Conservation (phyloP, 2,113 vertebrate genomes). For the Coptodon rendalli region DNA sequence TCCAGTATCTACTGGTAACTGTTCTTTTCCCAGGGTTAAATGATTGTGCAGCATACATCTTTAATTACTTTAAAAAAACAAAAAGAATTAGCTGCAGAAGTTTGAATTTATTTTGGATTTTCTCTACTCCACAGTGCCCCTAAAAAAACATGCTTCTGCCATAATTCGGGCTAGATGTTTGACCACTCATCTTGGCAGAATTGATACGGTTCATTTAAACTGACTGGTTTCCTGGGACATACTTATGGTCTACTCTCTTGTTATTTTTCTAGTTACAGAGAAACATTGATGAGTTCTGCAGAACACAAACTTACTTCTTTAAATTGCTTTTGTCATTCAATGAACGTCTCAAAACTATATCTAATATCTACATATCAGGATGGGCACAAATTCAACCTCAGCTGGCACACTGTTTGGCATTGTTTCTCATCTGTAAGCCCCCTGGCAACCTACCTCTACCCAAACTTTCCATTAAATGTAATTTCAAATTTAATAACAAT, state of each 20-base stretch:
- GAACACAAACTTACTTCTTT: background rate
- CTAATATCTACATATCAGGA: background rate
- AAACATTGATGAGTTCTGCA: background rate
- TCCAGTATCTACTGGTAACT: background rate
- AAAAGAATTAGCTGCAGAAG: background rate
- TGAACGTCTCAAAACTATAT: background rate
- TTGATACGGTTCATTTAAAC: background rate
- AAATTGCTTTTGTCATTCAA: background rate
- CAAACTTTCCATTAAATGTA: background rate
- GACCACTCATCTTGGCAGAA: background rate
- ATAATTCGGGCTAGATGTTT: background rate
- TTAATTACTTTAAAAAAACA: background rate
- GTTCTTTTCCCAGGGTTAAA: background rate
- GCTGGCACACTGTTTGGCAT: background rate
- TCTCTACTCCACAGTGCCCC: background rate
- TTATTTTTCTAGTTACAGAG: background rate
- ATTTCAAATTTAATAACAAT: background rate
- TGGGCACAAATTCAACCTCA: background rate
- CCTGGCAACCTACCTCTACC: background rate
- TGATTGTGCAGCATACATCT: background rate
- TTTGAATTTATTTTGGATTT: background rate
- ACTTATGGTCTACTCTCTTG: background rate
- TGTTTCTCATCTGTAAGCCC: background rate
- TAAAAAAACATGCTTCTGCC: background rate
- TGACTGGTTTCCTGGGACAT: background rate